Percentiles rank a stretch among this genome's conserved stretches.
Evolutionary conservation across 2,888 invertebrate species (phyloP).

Genomic region (Lysandra bellargus): DNA sequence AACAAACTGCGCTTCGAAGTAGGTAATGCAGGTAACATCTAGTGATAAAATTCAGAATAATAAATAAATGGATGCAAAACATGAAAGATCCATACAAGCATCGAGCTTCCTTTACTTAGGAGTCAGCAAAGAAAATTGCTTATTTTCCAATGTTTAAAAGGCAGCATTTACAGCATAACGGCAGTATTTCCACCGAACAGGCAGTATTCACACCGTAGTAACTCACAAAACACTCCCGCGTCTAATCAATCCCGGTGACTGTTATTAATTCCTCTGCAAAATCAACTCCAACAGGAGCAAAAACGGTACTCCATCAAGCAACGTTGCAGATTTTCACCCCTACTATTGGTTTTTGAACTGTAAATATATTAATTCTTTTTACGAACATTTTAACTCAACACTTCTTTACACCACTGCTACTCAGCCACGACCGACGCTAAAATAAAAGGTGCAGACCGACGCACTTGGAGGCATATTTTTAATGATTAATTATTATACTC

Average conservation of each 20-base stretch:
- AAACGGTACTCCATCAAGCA: constrained; percentile 72
- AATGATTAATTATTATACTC: no score
- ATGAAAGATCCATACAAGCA: no score
- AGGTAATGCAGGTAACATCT: no score
- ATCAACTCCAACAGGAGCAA: constrained; percentile 69
- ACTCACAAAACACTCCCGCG: constrained; percentile 51
- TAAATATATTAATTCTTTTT: neutral
- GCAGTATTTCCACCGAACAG: neutral
- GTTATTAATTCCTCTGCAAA: constrained; percentile 54
- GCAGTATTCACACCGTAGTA: constrained; percentile 13
- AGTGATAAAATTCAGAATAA: no score
- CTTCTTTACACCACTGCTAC: no score
- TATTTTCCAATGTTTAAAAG: neutral
- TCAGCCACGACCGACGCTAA: no score
- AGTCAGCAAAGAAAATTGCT: neutral
- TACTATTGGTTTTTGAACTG: constrained; percentile 47
- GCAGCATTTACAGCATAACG: neutral
- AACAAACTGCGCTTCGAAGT: no score
- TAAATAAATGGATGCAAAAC: no score
- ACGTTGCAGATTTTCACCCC: constrained; percentile 69
- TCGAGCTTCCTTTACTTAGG: neutral
- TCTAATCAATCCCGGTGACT: constrained; percentile 67
- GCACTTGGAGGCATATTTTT: no score
- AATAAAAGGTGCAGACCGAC: no score
- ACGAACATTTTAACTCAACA: no score